Evolutionary conservation across 2,888 invertebrate species (phyloP).

Genomic region (Kuschelorhynchus macadamiae): DNA sequence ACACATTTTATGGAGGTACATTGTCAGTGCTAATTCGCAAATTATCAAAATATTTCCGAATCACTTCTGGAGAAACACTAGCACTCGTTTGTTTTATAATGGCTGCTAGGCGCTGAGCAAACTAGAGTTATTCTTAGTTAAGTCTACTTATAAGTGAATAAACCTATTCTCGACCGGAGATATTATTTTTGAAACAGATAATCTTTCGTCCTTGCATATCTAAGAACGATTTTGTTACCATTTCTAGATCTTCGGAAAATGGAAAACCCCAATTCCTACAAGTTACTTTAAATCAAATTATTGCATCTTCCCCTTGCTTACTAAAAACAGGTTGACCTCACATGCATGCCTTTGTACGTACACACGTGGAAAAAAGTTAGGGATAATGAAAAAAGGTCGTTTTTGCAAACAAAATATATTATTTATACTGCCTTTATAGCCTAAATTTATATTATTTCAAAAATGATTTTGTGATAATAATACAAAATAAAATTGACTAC

Average conservation of each 20-base stretch:
- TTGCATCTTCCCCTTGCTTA: not conserved
- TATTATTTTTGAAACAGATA: constrained; percentile 43
- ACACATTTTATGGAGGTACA: constrained; percentile 34
- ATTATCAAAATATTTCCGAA: constrained; percentile 53
- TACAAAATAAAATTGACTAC: too few species aligned
- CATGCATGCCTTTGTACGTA: constrained; percentile 31
- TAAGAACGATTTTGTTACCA: constrained; percentile 45
- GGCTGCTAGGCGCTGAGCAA: constrained; percentile 9
- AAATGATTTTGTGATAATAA: too few species aligned
- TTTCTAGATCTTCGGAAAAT: constrained; percentile 44
- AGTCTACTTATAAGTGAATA: constrained; percentile 42
- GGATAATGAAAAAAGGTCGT: too few species aligned
- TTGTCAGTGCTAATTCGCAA: constrained; percentile 42
- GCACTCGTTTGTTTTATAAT: constrained; percentile 24
- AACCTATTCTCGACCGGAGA: constrained; percentile 42
- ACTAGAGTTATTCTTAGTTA: constrained; percentile 35
- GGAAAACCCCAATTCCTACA: constrained; percentile 43
- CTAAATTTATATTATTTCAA: too few species aligned
- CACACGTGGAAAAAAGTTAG: too few species aligned
- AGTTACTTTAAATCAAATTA: not conserved
- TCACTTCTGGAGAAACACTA: constrained; percentile 32
- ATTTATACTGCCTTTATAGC: too few species aligned
- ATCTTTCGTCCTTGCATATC: constrained; percentile 22
- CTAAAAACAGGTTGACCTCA: constrained; percentile 11
- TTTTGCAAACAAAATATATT: too few species aligned